A percentile compares a stretch with the other conserved stretches of the same genome.
Evolutionary conservation across 2,113 vertebrate species (phyloP).

Genomic region (Telmatochromis sp.): DNA sequence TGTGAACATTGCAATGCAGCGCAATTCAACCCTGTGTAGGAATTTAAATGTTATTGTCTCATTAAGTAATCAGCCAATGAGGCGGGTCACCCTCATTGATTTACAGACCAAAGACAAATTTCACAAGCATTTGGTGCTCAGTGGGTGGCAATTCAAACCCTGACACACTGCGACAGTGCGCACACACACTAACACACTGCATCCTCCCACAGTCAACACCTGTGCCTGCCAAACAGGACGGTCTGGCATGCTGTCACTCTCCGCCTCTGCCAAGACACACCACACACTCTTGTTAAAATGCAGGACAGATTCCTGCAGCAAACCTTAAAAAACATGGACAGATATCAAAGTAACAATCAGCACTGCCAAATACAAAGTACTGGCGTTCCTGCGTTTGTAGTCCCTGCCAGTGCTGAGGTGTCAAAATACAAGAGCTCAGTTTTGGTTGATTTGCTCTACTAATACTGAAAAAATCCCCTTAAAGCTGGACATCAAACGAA

Average conservation of each 20-base stretch:
- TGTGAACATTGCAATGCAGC: neutral
- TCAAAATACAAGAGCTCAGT: neutral
- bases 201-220: slow-evolving; percentile 58
- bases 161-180: neutral
- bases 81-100: neutral
- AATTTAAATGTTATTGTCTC: slow-evolving; percentile 4
- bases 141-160: slow-evolving; percentile 29
- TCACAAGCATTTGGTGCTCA: slow-evolving; percentile 36
- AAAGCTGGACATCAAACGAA: neutral
- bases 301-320: slow-evolving; percentile 18
- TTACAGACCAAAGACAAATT: slow-evolving; percentile 4
- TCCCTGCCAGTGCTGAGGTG: slow-evolving; percentile 21
- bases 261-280: slow-evolving; percentile 36
- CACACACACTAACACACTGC: slow-evolving; percentile 12
- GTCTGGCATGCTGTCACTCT: slow-evolving; percentile 51
- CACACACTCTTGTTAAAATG: slow-evolving; percentile 10
- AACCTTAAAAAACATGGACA: neutral
- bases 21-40: neutral
- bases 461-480: neutral
- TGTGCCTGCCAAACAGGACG: slow-evolving; percentile 44
- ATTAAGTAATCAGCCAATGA: slow-evolving; percentile 25
- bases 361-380: slow-evolving; percentile 32
- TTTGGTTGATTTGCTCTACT: neutral
- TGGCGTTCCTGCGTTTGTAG: neutral
- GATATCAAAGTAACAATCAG: neutral